Base-by-base conservation (phyloP, 2,113 vertebrate genomes). In the Diphyllodes magnificus region DNA sequence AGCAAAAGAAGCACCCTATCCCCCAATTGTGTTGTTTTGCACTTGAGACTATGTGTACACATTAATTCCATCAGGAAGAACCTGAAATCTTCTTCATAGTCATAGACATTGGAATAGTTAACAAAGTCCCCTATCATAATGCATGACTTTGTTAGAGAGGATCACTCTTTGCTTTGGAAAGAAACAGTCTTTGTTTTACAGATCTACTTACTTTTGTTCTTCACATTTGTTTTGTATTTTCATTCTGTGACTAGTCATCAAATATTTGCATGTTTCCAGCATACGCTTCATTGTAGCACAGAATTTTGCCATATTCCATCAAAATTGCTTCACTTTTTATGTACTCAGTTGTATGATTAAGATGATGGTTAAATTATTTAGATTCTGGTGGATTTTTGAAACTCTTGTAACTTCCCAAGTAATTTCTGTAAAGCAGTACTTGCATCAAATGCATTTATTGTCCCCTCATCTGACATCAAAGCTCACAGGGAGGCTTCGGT, bases 21-120 rank as follows among this genome's bases (percentile, higher is more conserved):
- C 9, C 3, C 14, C 3, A 0, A 30, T 0, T 76, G 2, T 1
- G 6, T 42, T 64, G 3, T 33, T 83, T 64, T 68, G 18, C 8
- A 27, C 11, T 42, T 64, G 40, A 68, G 73, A 50, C 2, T 21
- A 11, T 19, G 3, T 35, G 10, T 22, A 45, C 7, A 4, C 5
- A 53, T 20, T 42, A 71, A 59, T 72, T 61, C 6, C 13, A 7
- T 14, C 13, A 33, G 25, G 10, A 68, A 50, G 8, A 53, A 40
- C 5, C 15, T 59, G 31, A 12, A 59, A 5, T 14, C 3, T 42
- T 71, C n/a, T 50, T 71, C 27, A 60, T 6, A 50, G 14, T 35
- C 19, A 35, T 10, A 16, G 11, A 44, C 2, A 1, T 1, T 31
- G 42, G 25, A 83, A 75, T 54, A 69, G 13, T 44, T 77, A 56